A percentile compares a stretch with the other conserved stretches of the same genome.
These are phyloP conservation scores for Caenorhabditis sulstoni DNA, from an alignment of 2,888 invertebrate species.

Conservation along the genomic window DNA sequence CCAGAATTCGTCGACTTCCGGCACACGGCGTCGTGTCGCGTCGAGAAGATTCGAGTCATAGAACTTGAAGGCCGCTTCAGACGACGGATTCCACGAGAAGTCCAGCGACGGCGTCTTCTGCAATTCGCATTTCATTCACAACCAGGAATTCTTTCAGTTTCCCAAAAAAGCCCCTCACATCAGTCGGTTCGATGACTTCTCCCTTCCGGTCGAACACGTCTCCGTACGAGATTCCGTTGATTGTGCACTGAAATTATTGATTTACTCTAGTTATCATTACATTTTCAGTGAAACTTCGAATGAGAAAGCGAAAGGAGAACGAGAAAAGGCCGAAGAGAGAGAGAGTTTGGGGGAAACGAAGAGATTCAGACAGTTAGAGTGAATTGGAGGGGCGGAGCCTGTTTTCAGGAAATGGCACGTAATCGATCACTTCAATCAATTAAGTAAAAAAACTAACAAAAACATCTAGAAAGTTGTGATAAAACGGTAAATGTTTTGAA, in stretches of 20 bases:
- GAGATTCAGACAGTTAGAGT: too few species aligned
- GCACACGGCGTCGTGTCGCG: conserved; percentile 84
- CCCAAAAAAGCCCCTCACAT: conserved; percentile 61
- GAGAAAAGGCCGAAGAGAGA: too few species aligned
- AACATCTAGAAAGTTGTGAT: too few species aligned
- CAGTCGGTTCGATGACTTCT: conserved; percentile 73
- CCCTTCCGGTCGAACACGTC: conserved; percentile 84
- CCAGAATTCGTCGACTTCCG: conserved; percentile 81
- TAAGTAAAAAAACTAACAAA: too few species aligned
- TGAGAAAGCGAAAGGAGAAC: too few species aligned
- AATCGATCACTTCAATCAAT: too few species aligned
- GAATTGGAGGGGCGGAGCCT: too few species aligned
- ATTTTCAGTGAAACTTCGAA: too few species aligned
- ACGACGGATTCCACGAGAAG: conserved; percentile 93
- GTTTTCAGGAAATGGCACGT: too few species aligned
- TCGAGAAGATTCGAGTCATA: conserved; percentile 91
- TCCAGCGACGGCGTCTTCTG: conserved; percentile 83
- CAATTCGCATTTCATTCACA: conserved; percentile 21
- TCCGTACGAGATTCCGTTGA: conserved; percentile 92
- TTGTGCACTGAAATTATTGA: conserved; percentile 89
- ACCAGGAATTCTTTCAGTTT: not conserved
- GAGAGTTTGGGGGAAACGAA: too few species aligned
- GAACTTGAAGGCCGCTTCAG: conserved; percentile 94
- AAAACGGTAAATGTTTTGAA: too few species aligned
- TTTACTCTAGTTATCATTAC: too few species aligned